phyloP scores from a whole-genome alignment of 2,888 invertebrate species.

The Lasioglossum vierecki region DNA sequence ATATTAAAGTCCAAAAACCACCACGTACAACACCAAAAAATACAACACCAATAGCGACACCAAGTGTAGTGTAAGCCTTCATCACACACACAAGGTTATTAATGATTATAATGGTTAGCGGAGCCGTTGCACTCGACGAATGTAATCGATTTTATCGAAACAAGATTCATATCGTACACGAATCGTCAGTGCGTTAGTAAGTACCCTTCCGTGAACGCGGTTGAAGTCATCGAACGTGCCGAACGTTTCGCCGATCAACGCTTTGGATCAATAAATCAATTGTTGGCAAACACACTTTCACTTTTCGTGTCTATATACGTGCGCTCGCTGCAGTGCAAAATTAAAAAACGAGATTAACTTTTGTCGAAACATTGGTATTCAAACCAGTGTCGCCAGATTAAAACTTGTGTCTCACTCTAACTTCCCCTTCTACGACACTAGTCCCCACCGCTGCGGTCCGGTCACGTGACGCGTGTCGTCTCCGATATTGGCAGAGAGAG shows the following conservation, averaged over 20 bases:
- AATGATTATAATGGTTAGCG: constrained; percentile 75
- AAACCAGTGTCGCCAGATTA: no score
- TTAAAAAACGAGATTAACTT: background rate
- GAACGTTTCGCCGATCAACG: background rate
- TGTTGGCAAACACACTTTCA: background rate
- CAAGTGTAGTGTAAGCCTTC: constrained; percentile 83
- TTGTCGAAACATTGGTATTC: background rate
- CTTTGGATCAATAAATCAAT: background rate
- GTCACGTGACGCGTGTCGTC: no score
- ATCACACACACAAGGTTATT: constrained; percentile 83
- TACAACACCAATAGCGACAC: constrained; percentile 84
- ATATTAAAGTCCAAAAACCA: constrained; percentile 76
- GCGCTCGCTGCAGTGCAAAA: background rate
- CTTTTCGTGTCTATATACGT: background rate
- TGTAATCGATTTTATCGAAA: constrained; percentile 37
- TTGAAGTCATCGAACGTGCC: background rate
- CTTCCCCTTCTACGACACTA: no score
- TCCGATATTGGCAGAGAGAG: no score
- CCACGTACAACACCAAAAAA: constrained; percentile 82
- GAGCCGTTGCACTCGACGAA: constrained; percentile 64
- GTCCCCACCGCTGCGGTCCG: no score
- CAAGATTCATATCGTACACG: constrained; percentile 25
- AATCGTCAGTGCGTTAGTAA: constrained; percentile 29
- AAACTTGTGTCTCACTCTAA: no score
- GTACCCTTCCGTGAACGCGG: background rate